Percentiles rank a stretch among this genome's conserved stretches.
Evolutionary conservation across 1,140 invertebrate species (phyloP).

Genomic region (Lasioglossum baleicum): DNA sequence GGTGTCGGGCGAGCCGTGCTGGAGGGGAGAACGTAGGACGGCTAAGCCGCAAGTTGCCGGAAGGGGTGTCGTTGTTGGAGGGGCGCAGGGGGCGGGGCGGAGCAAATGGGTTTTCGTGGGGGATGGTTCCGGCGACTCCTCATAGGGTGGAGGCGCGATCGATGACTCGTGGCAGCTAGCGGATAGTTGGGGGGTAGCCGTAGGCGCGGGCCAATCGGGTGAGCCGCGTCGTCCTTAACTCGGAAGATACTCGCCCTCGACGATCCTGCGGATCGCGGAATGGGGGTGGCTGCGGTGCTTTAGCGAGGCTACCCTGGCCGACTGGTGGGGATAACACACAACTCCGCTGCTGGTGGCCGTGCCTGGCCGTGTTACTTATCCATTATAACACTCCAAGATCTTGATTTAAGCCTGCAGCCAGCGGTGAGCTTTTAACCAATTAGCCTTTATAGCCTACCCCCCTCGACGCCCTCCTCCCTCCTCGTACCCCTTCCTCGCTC

Average conservation of each 20-base stretch:
- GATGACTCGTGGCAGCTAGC: conserved; percentile 66
- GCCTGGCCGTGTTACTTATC: conserved; percentile 80
- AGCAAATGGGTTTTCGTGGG: conserved; percentile 59
- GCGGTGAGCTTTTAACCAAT: conserved; percentile 81
- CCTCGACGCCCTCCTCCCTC: conserved; percentile 30
- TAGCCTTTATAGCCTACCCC: conserved; percentile 78
- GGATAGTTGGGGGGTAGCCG: conserved; percentile 67
- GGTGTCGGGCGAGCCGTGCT: not conserved
- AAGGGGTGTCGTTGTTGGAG: conserved; percentile 62
- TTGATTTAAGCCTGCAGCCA: conserved; percentile 80
- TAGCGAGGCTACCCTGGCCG: conserved; percentile 26
- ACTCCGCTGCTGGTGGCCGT: conserved; percentile 62
- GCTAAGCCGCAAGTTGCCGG: conserved; percentile 60
- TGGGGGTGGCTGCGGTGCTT: conserved; percentile 34
- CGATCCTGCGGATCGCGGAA: conserved; percentile 56
- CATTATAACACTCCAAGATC: conserved; percentile 81
- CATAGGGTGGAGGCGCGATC: conserved; percentile 72
- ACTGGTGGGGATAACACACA: conserved; percentile 56
- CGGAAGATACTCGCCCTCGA: conserved; percentile 67
- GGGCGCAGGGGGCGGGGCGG: conserved; percentile 62
- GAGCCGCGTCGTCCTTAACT: conserved; percentile 68
- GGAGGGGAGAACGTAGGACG: conserved; percentile 33
- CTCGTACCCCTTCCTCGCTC: conserved; percentile 36
- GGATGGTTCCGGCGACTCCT: conserved; percentile 65
- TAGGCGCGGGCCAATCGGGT: conserved; percentile 67